Percentiles rank a stretch among this genome's conserved stretches.
These are phyloP conservation scores for Alligator sinensis DNA, from an alignment of 2,113 vertebrate species.

Conservation along the genomic window DNA sequence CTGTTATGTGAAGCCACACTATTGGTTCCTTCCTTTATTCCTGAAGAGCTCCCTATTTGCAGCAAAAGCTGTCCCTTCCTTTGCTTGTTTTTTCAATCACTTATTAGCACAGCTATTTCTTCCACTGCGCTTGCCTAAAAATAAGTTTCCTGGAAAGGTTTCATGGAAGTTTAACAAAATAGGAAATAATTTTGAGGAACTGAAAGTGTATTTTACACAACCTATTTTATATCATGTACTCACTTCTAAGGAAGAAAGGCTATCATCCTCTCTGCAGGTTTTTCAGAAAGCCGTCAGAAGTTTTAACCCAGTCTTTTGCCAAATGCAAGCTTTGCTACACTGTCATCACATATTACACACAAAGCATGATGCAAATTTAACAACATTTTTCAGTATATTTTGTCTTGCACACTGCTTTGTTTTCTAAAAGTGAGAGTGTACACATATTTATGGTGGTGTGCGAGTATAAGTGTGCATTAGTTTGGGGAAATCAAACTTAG, in stretches of 20 bases:
- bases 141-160: background rate
- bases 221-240: fast-evolving
- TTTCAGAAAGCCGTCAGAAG: conserved; percentile 2
- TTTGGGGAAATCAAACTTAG: conserved; percentile 37
- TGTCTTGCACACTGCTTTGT: background rate
- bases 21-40: no score
- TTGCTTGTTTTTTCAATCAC: background rate
- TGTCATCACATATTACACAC: background rate
- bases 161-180: background rate
- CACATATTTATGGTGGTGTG: fast-evolving
- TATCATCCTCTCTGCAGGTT: background rate
- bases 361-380: conserved; percentile 1
- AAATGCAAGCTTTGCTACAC: background rate
- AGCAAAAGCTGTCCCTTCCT: background rate
- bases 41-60: background rate
- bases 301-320: background rate
- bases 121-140: background rate
- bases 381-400: fast-evolving
- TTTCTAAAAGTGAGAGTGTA: background rate
- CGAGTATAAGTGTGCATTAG: fast-evolving
- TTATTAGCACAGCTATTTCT: background rate
- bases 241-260: background rate
- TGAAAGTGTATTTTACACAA: background rate
- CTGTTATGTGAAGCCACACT: background rate
- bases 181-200: no score